Evolutionary conservation across 2,113 vertebrate species (phyloP).

Genomic region (Rhabdornis inornatus): DNA sequence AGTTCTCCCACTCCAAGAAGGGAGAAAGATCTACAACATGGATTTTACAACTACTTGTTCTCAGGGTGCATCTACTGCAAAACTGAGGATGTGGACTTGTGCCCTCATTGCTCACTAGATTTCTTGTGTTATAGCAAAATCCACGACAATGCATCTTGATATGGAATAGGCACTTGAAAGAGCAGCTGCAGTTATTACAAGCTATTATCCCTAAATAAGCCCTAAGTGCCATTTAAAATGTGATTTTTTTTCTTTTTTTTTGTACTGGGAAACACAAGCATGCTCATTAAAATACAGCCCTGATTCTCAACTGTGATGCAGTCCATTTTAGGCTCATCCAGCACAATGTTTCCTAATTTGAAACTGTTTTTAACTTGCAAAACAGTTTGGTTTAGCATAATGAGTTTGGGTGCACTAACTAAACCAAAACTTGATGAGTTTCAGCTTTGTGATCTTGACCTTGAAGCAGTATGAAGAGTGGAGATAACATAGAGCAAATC

Average conservation of each 20-base stretch:
- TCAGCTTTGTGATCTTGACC: background rate
- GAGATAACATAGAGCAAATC: background rate
- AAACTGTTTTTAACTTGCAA: background rate
- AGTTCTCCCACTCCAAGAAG: background rate
- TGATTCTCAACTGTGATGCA: background rate
- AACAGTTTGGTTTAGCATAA: background rate
- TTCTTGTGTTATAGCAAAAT: background rate
- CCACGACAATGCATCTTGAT: background rate
- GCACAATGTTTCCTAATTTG: background rate
- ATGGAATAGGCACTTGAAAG: background rate
- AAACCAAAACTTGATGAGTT: background rate
- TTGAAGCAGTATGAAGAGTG: background rate
- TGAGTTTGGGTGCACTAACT: background rate
- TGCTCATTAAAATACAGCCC: background rate
- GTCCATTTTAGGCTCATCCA: background rate
- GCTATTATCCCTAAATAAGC: background rate
- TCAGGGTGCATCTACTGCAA: background rate
- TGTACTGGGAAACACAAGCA: background rate
- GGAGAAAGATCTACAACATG: rapidly evolving
- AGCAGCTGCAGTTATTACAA: background rate
- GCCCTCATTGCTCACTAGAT: background rate
- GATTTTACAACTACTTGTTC: background rate
- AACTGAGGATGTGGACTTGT: background rate
- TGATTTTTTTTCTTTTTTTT: background rate
- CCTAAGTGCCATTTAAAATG: background rate